Conservation (phyloP, 2,888 invertebrate species). For the Empis livida region DNA sequence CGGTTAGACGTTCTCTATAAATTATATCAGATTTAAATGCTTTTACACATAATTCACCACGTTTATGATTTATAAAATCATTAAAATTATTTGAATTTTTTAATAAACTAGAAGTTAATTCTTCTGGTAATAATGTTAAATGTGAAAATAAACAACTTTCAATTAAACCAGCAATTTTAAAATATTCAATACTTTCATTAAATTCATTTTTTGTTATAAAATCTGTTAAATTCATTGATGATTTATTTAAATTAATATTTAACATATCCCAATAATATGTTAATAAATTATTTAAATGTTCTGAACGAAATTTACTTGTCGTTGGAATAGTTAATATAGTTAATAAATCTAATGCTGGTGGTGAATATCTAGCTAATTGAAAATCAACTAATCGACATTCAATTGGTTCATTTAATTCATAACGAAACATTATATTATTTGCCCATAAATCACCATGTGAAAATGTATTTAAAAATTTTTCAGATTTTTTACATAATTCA, state of each 20-base stretch:
- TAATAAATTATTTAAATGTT: constrained; percentile 38
- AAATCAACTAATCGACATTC: constrained; percentile 55
- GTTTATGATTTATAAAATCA: constrained; percentile 41
- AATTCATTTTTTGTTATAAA: constrained; percentile 37
- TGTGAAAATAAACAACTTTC: constrained; percentile 41
- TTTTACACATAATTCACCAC: constrained; percentile 40
- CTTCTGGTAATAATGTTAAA: constrained; percentile 41
- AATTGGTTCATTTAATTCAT: constrained; percentile 34
- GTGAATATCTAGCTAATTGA: constrained; percentile 51
- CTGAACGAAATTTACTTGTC: constrained; percentile 32
- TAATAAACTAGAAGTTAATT: constrained; percentile 37
- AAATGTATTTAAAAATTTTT: constrained; percentile 31
- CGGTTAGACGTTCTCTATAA: constrained; percentile 40
- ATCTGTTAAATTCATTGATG: constrained; percentile 32
- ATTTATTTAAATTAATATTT: constrained; percentile 30
- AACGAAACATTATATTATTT: constrained; percentile 36
- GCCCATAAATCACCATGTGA: constrained; percentile 39
- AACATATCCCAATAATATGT: constrained; percentile 44
- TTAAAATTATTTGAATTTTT: constrained; percentile 39
- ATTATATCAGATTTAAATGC: constrained; percentile 40
- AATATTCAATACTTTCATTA: constrained; percentile 31
- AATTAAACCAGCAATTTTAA: constrained; percentile 42
- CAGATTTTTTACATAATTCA: constrained; percentile 26
- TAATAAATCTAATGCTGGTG: constrained; percentile 49
- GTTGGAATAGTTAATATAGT: constrained; percentile 39